phyloP scores from a whole-genome alignment of 2,113 vertebrate genomes.

The Sterrhoptilus dennistouni region DNA sequence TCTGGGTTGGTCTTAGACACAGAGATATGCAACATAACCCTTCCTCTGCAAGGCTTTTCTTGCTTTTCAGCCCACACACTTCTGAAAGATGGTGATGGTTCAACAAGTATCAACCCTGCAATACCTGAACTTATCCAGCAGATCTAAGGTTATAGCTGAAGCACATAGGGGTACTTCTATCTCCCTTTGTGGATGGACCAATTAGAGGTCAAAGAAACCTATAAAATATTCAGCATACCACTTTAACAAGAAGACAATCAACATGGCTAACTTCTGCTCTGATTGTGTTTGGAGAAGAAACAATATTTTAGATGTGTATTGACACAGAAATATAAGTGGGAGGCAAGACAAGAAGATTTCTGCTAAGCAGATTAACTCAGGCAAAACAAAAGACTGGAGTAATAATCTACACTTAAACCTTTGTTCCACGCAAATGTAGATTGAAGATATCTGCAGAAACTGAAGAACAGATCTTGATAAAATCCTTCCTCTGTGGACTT shows the following conservation, averaged over 20 bases:
- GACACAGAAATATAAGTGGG: background rate
- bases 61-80: background rate
- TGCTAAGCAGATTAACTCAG: background rate
- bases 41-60: background rate
- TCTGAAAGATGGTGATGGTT: background rate
- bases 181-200: background rate
- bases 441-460: background rate
- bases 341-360: background rate
- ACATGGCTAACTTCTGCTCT: background rate
- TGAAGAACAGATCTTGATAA: background rate
- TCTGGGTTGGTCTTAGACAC: background rate
- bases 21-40: background rate
- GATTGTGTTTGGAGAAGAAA: background rate
- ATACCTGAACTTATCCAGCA: background rate
- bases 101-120: background rate
- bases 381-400: background rate
- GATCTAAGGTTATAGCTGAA: background rate
- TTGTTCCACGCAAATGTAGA: background rate
- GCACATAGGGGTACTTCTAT: background rate
- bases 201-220: background rate
- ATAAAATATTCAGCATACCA: background rate
- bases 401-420: background rate
- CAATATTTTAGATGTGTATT: background rate
- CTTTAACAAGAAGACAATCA: background rate
- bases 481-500: background rate